Base-by-base conservation (phyloP, 2,888 invertebrate species). In the Elysia crispata region DNA sequence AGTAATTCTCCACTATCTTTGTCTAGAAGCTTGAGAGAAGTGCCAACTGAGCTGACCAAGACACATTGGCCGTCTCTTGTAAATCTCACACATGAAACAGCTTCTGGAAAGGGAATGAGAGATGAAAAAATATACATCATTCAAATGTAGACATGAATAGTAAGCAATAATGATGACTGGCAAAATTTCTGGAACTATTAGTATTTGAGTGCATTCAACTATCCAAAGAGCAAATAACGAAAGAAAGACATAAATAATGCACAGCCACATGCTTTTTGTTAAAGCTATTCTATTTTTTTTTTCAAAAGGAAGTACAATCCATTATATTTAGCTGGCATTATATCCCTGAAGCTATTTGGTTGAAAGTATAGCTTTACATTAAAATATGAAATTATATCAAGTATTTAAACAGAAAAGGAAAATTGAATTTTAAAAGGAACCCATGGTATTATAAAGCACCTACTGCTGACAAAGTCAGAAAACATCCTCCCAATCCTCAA, bases 21-120 rank as follows among this genome's bases (percentile, higher is more conserved):
- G 91, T 99, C 99, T 86, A 99, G 94, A 74, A 99, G 93, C 88
- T 96, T 95, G 0, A 99, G 93, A 0, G 94, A 94, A 86, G 95
- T 95, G 91, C 98, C 97, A 8, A 96, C 94, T 86, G 97, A 96
- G 86, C 97, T 96, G 0, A 95, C 94, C 25, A 99, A 93, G 82
- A 96, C 94, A 90, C 99, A 99, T 89, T 98, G 98, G 0, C 96
- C 96, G 92, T 99, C 99, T 86, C 96, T 95, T 0, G 98, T 98
- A 86, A 98, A 94, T 82, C 94, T 95, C 0, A 96, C 95, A 89
- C 95, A 96, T 0, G 97, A 97, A 0, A 98, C 94, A 1, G 98
- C 94, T 83, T 95, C 95, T 95, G 87, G 50, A 82, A 86, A 60
- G 60, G 6, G 5, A 18, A 60, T 3, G 41, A 60, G 5, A 18